Evolutionary conservation across 2,113 vertebrate species (phyloP), one percentile per base, ranked within the genome.

Genomic region (Stictonetta naevosa): DNA sequence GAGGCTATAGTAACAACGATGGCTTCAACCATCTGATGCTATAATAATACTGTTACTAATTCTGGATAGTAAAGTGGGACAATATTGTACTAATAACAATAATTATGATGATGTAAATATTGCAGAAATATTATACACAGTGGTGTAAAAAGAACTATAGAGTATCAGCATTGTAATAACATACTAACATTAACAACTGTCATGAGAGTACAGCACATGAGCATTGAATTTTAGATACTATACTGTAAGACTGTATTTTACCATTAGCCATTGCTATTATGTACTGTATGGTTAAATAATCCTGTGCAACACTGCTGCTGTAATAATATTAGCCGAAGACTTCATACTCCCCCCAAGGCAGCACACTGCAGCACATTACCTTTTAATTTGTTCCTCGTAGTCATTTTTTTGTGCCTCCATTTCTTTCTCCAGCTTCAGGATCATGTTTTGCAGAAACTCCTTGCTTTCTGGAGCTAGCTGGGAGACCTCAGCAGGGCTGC

Each of bases 341-440:
- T 15, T 25, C 53, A 8, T 7, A 4, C 76, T 4, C 67, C 38
- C 19, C 73, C n/a, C 20, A 21, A 26, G 60, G 83, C 80, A 52
- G 53, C 72, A 15, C 38, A 31, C 21, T 18, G 67, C 71, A 34
- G 28, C 2, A 0, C 2, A 8, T 97, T 97, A 98, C 98, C 96
- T 98, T 85, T 95, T 83, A 18, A 98, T 97, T 26, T 97, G 95
- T 19, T 84, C 98, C 72, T 98, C 97, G 1, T 97, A 98, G 26
- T 36, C 73, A 3, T 93, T 93, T 53, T 94, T 98, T 91, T 98
- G 97, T 7, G 18, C 73, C 55, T 95, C 95, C 90, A 97, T 84
- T 59, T 98, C 95, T 31, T 75, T 95, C 11, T 56, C 87, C 62
- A 98, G 96, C 31, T 91, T 88, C 58, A 73, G 82, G 67, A 98